Evolutionary conservation across 2,888 invertebrate genomes (phyloP), one percentile per base, ranked within the genome.

Genomic region (Cantharis rufa): DNA sequence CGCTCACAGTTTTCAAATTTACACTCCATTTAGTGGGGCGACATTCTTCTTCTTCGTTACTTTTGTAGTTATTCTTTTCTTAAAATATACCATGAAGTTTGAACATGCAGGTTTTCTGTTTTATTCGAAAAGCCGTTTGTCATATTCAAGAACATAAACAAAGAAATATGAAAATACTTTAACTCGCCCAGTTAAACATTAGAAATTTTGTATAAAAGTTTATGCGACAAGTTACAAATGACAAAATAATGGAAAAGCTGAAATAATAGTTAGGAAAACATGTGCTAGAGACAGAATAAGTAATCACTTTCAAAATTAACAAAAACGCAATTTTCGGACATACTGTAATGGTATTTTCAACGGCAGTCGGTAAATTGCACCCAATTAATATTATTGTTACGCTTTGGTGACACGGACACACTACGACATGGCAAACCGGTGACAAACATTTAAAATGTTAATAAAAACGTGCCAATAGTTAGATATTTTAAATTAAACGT

Each of bases 231-330:
- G 15, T 27, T 71, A 71, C 71, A 71, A 71, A 71, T 28, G 62
- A 62, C 9, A 63, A 71, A 71, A 71, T 71, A 71, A 71, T 28
- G 15, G 71, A 71, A 71, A 71, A 71, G 63, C 71, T 16, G 15
- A 13, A 70, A 71, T 71, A 63, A 63, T 71, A 71, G 71, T 64
- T 64, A 3, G 66, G 24, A 66, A 66, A 72, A 18, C 68, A 68
- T 48, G 24, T 72, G 72, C 61, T 24, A 15, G n/a, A 21, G 72
- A 68, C 66, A 72, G 72, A 72, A 66, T 72, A 72, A 66, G 64
- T 66, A 66, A 66, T 66, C 64, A 66, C 64, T 66, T 66, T 66
- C 21, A 18, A 66, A 66, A 66, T 66, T 66, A 66, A 66, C 64
- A 66, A 66, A 66, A 66, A 66, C 64, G 21, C n/a, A 21, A 66